These are phyloP conservation scores for Antidorcas marsupialis DNA, from an alignment of 2,113 vertebrate species.

Conservation along the genomic window DNA sequence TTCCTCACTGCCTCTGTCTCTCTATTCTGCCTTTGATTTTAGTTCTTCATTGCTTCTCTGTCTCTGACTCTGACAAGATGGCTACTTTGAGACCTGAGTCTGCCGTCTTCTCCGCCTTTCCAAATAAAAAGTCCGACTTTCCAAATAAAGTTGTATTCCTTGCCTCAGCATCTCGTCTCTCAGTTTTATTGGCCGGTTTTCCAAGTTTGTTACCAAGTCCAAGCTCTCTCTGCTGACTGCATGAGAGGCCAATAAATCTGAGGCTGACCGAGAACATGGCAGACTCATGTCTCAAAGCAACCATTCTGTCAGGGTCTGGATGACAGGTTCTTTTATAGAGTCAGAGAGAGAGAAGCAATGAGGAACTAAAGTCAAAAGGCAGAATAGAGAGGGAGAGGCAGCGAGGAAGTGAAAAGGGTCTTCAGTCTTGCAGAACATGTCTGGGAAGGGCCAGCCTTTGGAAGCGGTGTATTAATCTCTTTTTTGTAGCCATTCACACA, in stretches of 20 bases:
- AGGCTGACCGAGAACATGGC: neutral
- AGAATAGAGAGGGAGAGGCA: neutral
- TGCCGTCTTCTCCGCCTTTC: neutral
- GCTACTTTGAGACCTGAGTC: neutral
- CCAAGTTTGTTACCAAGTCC: neutral
- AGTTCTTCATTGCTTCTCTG: neutral
- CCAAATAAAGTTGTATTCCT: neutral
- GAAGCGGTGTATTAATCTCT: neutral
- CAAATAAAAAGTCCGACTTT: neutral
- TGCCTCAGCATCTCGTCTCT: neutral
- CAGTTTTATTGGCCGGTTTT: neutral
- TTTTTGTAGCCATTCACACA: neutral
- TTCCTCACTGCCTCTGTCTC: neutral
- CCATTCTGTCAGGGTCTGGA: neutral
- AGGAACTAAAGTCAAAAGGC: neutral
- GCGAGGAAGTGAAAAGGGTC: neutral
- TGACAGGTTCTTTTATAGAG: neutral
- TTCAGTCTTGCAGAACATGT: neutral
- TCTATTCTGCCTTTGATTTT: neutral
- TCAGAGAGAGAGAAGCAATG: neutral
- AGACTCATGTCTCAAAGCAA: neutral
- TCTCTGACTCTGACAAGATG: neutral
- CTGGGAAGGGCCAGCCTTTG: neutral
- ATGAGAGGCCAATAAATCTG: neutral
- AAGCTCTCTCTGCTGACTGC: neutral